Evolutionary conservation across 2,113 vertebrate species (phyloP).

Genomic region (Leucosticte australis): DNA sequence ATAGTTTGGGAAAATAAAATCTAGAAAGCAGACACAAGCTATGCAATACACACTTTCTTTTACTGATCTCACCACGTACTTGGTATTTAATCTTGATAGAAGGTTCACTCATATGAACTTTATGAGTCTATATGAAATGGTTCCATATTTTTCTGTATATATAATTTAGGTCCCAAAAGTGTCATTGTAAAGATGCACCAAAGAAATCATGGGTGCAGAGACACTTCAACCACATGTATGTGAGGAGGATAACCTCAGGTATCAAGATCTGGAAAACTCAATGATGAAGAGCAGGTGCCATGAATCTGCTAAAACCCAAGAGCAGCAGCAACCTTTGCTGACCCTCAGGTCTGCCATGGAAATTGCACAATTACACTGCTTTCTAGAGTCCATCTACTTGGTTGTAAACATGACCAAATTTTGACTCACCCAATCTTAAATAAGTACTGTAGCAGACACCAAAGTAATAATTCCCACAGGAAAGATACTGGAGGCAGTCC

Average conservation of each 20-base stretch:
- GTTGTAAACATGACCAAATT: background rate
- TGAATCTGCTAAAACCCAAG: background rate
- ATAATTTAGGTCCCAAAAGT: background rate
- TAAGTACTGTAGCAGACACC: background rate
- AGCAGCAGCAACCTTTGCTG: background rate
- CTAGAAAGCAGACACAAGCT: background rate
- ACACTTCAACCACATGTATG: background rate
- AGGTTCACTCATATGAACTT: background rate
- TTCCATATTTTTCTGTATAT: background rate
- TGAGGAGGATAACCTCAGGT: background rate
- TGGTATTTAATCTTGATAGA: background rate
- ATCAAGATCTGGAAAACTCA: background rate
- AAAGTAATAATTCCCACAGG: background rate
- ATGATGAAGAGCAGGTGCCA: background rate
- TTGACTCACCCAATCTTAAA: background rate
- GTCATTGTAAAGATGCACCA: background rate
- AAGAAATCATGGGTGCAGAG: background rate
- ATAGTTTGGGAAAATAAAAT: background rate
- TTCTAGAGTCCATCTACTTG: background rate
- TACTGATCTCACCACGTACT: rapidly evolving
- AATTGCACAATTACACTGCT: background rate
- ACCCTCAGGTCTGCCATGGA: background rate
- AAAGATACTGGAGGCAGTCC: background rate
- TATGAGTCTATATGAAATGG: background rate
- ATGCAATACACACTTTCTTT: background rate